Evolutionary conservation across 2,113 vertebrate genomes (phyloP).

Genomic region (Osmerus mordax): DNA sequence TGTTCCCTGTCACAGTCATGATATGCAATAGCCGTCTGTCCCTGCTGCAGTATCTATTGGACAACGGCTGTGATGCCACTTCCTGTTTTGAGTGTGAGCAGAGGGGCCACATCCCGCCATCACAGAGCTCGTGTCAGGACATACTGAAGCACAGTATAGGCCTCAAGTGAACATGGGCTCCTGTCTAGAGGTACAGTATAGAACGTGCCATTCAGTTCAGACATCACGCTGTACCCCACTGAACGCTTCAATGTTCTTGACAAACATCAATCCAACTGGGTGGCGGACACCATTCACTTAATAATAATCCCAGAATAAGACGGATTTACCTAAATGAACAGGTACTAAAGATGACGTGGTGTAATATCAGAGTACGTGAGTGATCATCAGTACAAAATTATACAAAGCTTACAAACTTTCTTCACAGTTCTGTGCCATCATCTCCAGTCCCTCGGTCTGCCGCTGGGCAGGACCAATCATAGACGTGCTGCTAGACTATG

Average conservation of each 20-base stretch:
- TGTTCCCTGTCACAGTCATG: not conserved
- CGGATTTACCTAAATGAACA: too few relatives aligned
- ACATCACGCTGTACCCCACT: too few relatives aligned
- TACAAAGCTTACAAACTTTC: too few relatives aligned
- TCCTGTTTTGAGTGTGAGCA: slow-evolving; percentile 76
- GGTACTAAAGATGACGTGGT: too few relatives aligned
- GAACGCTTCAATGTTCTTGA: too few relatives aligned
- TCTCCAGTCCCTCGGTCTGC: slow-evolving; percentile 78
- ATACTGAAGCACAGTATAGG: not conserved
- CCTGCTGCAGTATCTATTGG: not conserved
- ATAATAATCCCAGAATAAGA: too few relatives aligned
- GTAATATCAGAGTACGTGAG: too few relatives aligned
- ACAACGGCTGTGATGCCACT: slow-evolving; percentile 1
- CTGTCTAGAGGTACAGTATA: slow-evolving; percentile 12
- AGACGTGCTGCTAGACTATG: slow-evolving; percentile 88
- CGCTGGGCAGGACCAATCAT: slow-evolving; percentile 90
- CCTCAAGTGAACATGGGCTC: not conserved
- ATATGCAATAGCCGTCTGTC: not conserved
- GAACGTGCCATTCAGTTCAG: too few relatives aligned
- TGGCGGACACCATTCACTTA: too few relatives aligned
- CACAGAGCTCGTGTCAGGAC: not conserved
- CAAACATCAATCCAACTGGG: too few relatives aligned
- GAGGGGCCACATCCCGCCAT: slow-evolving; percentile 71
- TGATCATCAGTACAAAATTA: too few relatives aligned
- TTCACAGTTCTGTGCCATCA: slow-evolving; percentile 89